Conservation (phyloP, 2,797 vertebrate genomes). For the Sandelia bainsii region DNA sequence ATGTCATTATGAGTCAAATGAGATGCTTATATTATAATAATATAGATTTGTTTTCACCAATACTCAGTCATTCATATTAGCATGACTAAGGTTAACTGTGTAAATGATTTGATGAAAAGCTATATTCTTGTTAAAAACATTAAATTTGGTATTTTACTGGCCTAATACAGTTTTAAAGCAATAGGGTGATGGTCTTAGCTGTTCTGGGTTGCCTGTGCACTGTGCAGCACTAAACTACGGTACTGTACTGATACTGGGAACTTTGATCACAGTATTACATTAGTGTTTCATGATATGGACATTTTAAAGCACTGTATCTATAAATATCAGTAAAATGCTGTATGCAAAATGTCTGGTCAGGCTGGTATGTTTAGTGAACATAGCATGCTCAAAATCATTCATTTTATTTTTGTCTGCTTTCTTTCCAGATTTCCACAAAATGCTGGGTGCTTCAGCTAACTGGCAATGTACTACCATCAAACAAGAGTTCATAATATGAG, state of each 20-base stretch:
- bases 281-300: neutral
- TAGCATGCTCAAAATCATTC: neutral
- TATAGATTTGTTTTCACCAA: neutral
- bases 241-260: no score
- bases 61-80: neutral
- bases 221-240: neutral
- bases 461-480: neutral
- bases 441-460: neutral
- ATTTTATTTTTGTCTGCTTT: neutral
- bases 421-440: neutral
- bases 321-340: neutral
- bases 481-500: no score
- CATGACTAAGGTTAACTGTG: neutral
- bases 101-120: no score
- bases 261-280: no score
- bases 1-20: neutral
- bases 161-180: no score
- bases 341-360: no score
- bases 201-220: no score
- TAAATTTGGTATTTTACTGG: no score
- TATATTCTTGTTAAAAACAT: no score
- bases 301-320: neutral
- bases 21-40: neutral
- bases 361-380: neutral
- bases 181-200: no score